Conservation (phyloP, 2,797 vertebrate species). For the Ataeniobius toweri region DNA sequence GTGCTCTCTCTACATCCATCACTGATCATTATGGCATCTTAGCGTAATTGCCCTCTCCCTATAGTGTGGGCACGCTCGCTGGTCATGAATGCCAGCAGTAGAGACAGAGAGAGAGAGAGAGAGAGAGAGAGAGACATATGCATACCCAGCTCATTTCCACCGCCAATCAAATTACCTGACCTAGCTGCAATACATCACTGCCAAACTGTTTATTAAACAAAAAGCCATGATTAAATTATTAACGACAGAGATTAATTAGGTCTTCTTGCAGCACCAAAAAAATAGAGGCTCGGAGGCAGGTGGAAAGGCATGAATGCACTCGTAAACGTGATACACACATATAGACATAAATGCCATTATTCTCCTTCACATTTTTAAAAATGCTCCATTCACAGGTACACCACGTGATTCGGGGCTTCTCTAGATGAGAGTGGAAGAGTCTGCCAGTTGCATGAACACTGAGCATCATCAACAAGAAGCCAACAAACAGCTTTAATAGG, state of each 20-base stretch:
- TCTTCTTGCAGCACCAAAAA: slow-evolving; percentile 40
- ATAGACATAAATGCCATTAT: slow-evolving; percentile 27
- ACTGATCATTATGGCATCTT: slow-evolving; percentile 80
- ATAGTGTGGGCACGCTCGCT: slow-evolving; percentile 59
- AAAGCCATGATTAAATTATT: slow-evolving; percentile 83
- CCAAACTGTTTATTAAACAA: slow-evolving; percentile 83
- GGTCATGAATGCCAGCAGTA: slow-evolving; percentile 70
- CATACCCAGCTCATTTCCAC: slow-evolving; percentile 78
- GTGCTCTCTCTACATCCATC: slow-evolving; percentile 75
- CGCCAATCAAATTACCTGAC: slow-evolving; percentile 82
- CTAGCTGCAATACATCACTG: slow-evolving; percentile 80
- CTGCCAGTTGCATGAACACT: slow-evolving; percentile 14
- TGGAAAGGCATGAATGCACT: neutral
- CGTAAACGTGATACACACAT: neutral
- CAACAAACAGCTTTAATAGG: slow-evolving; percentile 56
- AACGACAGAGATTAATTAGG: slow-evolving; percentile 82
- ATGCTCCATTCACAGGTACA: slow-evolving; percentile 26
- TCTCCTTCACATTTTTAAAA: slow-evolving; percentile 28
- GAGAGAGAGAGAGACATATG: slow-evolving; percentile 60
- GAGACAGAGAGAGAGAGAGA: slow-evolving; percentile 17
- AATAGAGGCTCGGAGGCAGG: slow-evolving; percentile 2
- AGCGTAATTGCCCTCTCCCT: slow-evolving; percentile 76
- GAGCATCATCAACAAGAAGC: slow-evolving; percentile 35
- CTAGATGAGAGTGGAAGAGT: neutral
- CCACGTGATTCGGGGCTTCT: slow-evolving; percentile 9